Base-by-base conservation (phyloP, 2,888 invertebrate genomes). In the Eutolmus rufibarbis region DNA sequence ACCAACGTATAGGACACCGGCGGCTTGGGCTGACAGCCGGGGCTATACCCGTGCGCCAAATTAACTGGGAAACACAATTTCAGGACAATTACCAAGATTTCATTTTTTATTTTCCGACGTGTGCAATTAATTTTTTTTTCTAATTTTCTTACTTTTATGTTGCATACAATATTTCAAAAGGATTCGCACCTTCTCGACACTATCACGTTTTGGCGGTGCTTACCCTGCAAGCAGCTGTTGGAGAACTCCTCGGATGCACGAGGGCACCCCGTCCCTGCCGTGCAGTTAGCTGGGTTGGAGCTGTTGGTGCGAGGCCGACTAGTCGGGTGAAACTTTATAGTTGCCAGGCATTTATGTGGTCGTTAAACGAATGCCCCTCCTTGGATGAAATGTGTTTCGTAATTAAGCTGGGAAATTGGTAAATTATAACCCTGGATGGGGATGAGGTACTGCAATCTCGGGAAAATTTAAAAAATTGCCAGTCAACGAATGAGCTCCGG, bases 361-460 rank as follows among this genome's bases (percentile, higher is more conserved):
- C 82, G 57, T 82, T 82, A 82, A 82, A 82, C 82, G 82, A 82
- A 82, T 82, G 57, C 82, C 37, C 34, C 57, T 57, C 34, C 89
- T 90, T 90, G 91, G 91, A 92, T 91, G 90, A 92, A 92, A 92
- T 92, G 92, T 92, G 91, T 90, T 91, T 90, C 90, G 91, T 91
- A 92, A 92, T 92, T 91, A 92, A 91, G 92, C 90, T 89, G 90
- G 90, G 90, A 91, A 92, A 92, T 92, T 91, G 91, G 91, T 90
- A 92, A 92, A 92, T 91, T 92, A 91, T 91, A 82, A 57, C 82
- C 37, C 51, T 82, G 28, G 57, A 57, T 82, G 82, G 82, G 57
- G 82, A 34, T 82, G 57, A 19, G 57, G 57, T 5, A 37, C 34
- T 82, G 82, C 82, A 82, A 82, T 82, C 82, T 82, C 37, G 37